These are phyloP conservation scores for Lydus trimaculatus DNA, from an alignment of 2,888 invertebrate species.

Conservation along the genomic window DNA sequence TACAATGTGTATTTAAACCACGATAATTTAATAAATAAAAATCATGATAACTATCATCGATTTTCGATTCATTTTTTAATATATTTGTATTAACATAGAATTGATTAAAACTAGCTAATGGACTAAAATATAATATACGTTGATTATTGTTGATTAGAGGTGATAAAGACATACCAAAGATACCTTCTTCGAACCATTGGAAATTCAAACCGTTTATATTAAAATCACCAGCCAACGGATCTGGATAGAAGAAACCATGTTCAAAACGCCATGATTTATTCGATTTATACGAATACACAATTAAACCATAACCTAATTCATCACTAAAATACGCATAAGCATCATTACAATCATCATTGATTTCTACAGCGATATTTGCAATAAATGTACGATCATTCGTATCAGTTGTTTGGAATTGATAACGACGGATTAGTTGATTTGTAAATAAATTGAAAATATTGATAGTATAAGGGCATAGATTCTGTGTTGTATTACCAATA, in stretches of 20 bases:
- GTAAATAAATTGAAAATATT: constrained; percentile 80
- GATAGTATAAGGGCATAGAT: constrained; percentile 80
- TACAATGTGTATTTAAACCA: constrained; percentile 73
- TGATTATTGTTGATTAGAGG: constrained; percentile 72
- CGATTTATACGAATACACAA: constrained; percentile 78
- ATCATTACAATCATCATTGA: constrained; percentile 77
- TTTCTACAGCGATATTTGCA: constrained; percentile 85
- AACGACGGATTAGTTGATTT: constrained; percentile 71
- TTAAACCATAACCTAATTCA: constrained; percentile 82
- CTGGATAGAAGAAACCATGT: constrained; percentile 83
- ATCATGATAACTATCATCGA: constrained; percentile 74
- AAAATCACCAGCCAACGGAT: constrained; percentile 80
- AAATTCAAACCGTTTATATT: constrained; percentile 82
- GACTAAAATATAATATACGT: constrained; percentile 79
- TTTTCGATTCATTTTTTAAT: constrained; percentile 72
- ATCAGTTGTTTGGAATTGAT: constrained; percentile 74
- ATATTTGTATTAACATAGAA: constrained; percentile 80
- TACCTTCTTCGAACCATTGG: constrained; percentile 83
- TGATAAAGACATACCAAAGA: constrained; percentile 79
- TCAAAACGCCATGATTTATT: constrained; percentile 82
- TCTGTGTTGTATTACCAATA: constrained; percentile 76
- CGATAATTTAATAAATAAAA: constrained; percentile 73
- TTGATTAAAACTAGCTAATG: constrained; percentile 78
- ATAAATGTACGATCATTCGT: constrained; percentile 81
- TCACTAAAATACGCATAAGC: constrained; percentile 82